Evolutionary conservation across 2,113 vertebrate genomes (phyloP), one percentile per base, ranked within the genome.

Genomic region (Ophthalmolycus amberensis): DNA sequence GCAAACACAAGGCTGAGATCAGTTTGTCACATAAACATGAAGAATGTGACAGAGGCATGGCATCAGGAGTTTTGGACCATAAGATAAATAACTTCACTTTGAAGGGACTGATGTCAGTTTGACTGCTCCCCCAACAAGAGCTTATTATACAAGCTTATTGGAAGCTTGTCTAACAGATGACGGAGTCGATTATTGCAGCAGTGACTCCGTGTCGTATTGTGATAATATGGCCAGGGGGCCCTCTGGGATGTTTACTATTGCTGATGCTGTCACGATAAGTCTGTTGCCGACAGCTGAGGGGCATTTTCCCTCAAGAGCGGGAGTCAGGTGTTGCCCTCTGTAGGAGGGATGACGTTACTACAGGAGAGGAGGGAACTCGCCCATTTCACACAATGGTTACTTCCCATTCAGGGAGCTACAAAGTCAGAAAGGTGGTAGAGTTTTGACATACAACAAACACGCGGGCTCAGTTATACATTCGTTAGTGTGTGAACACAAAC

Each of bases 21-120:
- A 67, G 80, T 71, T 77, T 79, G 25, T 89, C 89, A 82, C 84
- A 91, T 71, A 87, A 88, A 90, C 79, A 59, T 81, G 89, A 80
- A 90, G 88, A 89, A 89, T 86, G 90, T 91, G 88, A 88, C 90
- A 14, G 77, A 68, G 71, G 32, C 62, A 42, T 82, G 87, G 74
- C 62, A 89, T 85, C 70, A 65, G 32, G 80, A 7, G 40, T 20
- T 80, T 50, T 71, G 54, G 70, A 75, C 70, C 52, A 48, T 40
- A 50, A 20, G 32, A 87, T 54, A 37, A 59, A 79, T 14, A 34
- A 40, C 56, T 79, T 77, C 8, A 2, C 71, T 71, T 70, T 25
- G 37, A 77, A 63, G 80, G 2, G 54, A 29, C 59, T 66, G 58
- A 67, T 60, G 63, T 69, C 48, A 85, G 54, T 52, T 63, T 9